Conservation (phyloP, 1,140 invertebrate genomes). For the Batillaria attramentaria region DNA sequence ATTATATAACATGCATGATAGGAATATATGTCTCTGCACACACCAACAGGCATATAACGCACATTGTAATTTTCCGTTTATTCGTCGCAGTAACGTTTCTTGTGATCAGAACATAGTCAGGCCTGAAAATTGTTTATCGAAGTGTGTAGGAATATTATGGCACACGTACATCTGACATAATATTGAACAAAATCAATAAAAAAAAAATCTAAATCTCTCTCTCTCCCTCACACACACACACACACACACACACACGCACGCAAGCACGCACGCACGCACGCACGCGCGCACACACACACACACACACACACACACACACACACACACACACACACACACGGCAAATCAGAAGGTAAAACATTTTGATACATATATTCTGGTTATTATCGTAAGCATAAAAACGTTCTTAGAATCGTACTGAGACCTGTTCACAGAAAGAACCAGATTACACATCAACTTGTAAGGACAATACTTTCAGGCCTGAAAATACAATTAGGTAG, state of each 20-base stretch:
- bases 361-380: background rate
- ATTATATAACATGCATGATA: too few relatives aligned
- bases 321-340: background rate
- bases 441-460: background rate
- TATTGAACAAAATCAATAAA: too few relatives aligned
- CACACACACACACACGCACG: conserved; percentile 14
- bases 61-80: too few relatives aligned
- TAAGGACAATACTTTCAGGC: background rate
- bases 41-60: too few relatives aligned
- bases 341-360: background rate
- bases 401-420: background rate
- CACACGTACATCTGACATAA: too few relatives aligned
- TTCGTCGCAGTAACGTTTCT: too few relatives aligned
- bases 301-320: conserved; percentile 9
- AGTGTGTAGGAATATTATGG: too few relatives aligned
- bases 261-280: background rate
- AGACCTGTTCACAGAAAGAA: background rate
- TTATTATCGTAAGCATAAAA: background rate
- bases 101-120: too few relatives aligned
- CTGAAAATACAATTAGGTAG: background rate
- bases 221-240: conserved; percentile 19
- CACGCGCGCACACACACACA: conserved; percentile 11
- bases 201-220: too few relatives aligned
- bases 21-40: too few relatives aligned
- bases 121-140: too few relatives aligned